Conservation (phyloP, 2,888 invertebrate species). For the Spisula subtruncata region DNA sequence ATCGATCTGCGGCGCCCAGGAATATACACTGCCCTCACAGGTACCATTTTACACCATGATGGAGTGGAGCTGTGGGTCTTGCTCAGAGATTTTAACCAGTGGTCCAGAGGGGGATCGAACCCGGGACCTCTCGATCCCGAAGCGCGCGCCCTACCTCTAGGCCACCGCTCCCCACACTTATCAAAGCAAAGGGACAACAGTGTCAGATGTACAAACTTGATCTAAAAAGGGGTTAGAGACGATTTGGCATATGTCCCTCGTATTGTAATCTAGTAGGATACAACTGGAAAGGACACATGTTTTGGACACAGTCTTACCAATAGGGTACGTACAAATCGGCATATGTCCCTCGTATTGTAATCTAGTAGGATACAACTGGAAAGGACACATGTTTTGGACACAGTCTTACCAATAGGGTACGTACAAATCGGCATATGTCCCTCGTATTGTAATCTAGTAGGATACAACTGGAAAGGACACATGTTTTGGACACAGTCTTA, state of each 20-base stretch:
- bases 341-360: slow-evolving; percentile 30
- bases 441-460: slow-evolving; percentile 24
- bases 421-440: slow-evolving; percentile 35
- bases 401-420: slow-evolving; percentile 41
- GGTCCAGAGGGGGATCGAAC: no score
- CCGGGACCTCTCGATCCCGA: no score
- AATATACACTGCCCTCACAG: no score
- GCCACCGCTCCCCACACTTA: no score
- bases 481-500: slow-evolving; percentile 23
- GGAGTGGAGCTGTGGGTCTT: no score
- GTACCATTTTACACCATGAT: no score
- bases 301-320: slow-evolving; percentile 24
- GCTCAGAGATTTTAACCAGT: no score
- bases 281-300: neutral
- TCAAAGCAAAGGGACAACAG: neutral
- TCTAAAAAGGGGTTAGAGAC: slow-evolving; percentile 39
- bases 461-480: neutral
- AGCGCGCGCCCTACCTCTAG: no score
- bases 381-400: neutral
- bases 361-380: slow-evolving; percentile 3
- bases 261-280: slow-evolving; percentile 27
- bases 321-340: slow-evolving; percentile 46
- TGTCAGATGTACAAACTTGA: slow-evolving; percentile 49
- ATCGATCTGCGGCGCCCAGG: no score
- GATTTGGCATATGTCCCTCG: slow-evolving; percentile 26